Evolutionary conservation across 2,113 vertebrate genomes (phyloP).

Genomic region (Argyrosomus japonicus): DNA sequence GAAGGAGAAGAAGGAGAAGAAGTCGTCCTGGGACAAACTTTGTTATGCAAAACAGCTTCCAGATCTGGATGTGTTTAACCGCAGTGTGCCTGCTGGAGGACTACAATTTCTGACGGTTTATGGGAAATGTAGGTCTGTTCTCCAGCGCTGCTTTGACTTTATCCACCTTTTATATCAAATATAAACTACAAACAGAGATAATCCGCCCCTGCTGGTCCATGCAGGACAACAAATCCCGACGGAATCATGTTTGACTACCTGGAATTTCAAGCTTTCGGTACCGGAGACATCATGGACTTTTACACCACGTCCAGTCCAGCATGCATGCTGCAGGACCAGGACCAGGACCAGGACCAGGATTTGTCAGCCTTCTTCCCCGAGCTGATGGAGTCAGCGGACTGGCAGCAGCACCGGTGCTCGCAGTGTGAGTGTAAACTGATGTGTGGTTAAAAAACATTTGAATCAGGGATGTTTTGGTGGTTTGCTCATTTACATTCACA

Average conservation of each 20-base stretch:
- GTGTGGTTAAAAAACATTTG: neutral
- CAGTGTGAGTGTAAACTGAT: constrained; percentile 87
- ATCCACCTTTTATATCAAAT: constrained; percentile 58
- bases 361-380: constrained; percentile 93
- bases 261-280: constrained; percentile 93
- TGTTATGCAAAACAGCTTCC: constrained; percentile 69
- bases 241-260: constrained; percentile 95
- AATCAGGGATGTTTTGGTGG: neutral
- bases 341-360: constrained; percentile 92
- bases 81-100: neutral
- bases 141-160: constrained; percentile 56
- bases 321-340: constrained; percentile 92
- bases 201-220: neutral
- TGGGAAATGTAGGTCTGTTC: constrained; percentile 17
- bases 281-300: constrained; percentile 92
- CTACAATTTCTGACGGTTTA: neutral
- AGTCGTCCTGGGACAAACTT: constrained; percentile 60
- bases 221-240: neutral
- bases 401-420: constrained; percentile 90
- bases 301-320: constrained; percentile 89
- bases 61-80: constrained; percentile 14
- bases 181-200: constrained; percentile 81
- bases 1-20: constrained; percentile 22
- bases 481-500: no score
- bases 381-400: constrained; percentile 91